Percentiles rank a stretch among this genome's conserved stretches.
These are phyloP conservation scores for Brienomyrus brachyistius DNA, from an alignment of 2,113 vertebrate species.

Conservation along the genomic window DNA sequence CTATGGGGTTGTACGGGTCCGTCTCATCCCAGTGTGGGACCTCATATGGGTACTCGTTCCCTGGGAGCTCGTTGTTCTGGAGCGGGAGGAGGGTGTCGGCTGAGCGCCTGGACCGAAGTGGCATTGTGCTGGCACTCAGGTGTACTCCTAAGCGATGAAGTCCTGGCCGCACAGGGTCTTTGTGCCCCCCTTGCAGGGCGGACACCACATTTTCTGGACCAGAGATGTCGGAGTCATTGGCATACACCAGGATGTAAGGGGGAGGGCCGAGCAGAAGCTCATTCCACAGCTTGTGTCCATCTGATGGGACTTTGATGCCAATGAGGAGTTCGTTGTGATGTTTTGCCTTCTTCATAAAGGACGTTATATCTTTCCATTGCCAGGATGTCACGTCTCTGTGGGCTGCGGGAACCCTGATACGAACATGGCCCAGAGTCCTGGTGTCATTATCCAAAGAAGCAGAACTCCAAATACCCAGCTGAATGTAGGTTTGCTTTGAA, in stretches of 20 bases:
- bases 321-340: conserved; percentile 69
- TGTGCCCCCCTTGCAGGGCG: conserved; percentile 66
- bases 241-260: conserved; percentile 88
- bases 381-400: conserved; percentile 65
- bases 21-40: conserved; percentile 65
- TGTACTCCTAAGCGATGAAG: conserved; percentile 44
- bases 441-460: conserved; percentile 53
- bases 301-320: conserved; percentile 63
- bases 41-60: conserved; percentile 73
- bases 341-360: conserved; percentile 68
- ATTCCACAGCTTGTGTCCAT: conserved; percentile 50
- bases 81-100: conserved; percentile 65
- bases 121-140: conserved; percentile 32
- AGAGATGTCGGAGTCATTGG: conserved; percentile 86
- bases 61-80: conserved; percentile 90
- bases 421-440: conserved; percentile 64
- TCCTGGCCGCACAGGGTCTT: conserved; percentile 38
- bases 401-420: conserved; percentile 61
- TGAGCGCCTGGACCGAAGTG: conserved; percentile 63
- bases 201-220: conserved; percentile 80
- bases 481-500: conserved; percentile 57
- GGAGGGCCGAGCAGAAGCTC: conserved; percentile 54
- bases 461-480: conserved; percentile 74
- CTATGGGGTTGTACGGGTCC: conserved; percentile 68
- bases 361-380: conserved; percentile 87